Evolutionary conservation across 1,140 invertebrate genomes (phyloP).

Genomic region (Apis florea): DNA sequence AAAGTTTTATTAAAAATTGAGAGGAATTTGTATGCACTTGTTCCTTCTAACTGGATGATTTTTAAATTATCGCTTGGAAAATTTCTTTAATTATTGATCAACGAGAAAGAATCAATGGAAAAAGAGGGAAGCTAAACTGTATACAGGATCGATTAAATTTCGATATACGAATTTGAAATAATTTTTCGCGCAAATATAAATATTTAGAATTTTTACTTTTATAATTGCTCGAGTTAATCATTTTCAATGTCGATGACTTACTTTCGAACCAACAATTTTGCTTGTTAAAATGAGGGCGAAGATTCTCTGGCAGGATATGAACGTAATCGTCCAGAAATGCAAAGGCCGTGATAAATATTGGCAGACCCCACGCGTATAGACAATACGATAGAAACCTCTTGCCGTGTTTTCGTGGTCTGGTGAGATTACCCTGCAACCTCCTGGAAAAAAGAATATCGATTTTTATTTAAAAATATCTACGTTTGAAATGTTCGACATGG

Average conservation of each 20-base stretch:
- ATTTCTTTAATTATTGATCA: too few relatives aligned
- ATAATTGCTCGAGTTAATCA: too few relatives aligned
- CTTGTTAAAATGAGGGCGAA: slow-evolving; percentile 59
- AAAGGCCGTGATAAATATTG: slow-evolving; percentile 59
- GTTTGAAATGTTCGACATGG: not conserved
- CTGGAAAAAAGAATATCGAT: slow-evolving; percentile 33
- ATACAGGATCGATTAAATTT: too few relatives aligned
- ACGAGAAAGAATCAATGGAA: too few relatives aligned
- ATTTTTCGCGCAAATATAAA: too few relatives aligned
- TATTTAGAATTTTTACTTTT: too few relatives aligned
- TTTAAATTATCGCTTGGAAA: too few relatives aligned
- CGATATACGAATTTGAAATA: too few relatives aligned
- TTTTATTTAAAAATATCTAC: not conserved
- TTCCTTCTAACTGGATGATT: too few relatives aligned
- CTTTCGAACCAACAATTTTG: slow-evolving; percentile 68
- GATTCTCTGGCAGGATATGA: slow-evolving; percentile 24
- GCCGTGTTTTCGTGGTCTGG: slow-evolving; percentile 34
- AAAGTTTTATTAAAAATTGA: not conserved
- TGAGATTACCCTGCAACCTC: slow-evolving; percentile 48
- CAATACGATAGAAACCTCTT: slow-evolving; percentile 71
- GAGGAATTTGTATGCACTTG: not conserved
- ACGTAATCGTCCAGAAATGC: slow-evolving; percentile 41
- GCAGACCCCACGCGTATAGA: slow-evolving; percentile 72
- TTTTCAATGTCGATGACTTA: slow-evolving; percentile 54
- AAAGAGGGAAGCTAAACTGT: too few relatives aligned